These are phyloP conservation scores for Dynastes hyllus DNA, from an alignment of 2,888 invertebrate species.

Conservation along the genomic window DNA sequence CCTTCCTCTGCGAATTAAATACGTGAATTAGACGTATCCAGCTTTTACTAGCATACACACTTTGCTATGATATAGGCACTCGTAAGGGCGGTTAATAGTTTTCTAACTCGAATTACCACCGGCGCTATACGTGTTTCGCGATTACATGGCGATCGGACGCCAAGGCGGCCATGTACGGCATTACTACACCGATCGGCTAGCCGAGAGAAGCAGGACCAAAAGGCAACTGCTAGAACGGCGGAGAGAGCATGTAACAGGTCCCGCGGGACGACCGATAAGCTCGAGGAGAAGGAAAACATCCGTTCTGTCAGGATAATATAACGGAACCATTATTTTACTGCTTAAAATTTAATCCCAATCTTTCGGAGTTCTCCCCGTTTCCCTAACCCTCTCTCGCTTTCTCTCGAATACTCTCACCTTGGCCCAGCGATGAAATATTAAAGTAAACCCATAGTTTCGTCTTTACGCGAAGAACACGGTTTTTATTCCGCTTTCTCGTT, in stretches of 20 bases:
- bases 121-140: not conserved
- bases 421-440: slow-evolving; percentile 44
- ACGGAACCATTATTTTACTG: slow-evolving; percentile 63
- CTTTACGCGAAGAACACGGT: slow-evolving; percentile 29
- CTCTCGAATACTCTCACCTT: not conserved
- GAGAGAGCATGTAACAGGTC: slow-evolving; percentile 43
- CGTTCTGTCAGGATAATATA: slow-evolving; percentile 60
- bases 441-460: slow-evolving; percentile 47
- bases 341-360: slow-evolving; percentile 62
- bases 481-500: slow-evolving; percentile 25
- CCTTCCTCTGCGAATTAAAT: too few species aligned
- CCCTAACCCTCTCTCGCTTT: slow-evolving; percentile 1
- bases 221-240: slow-evolving; percentile 14
- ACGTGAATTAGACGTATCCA: too few species aligned
- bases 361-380: slow-evolving; percentile 50
- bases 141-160: slow-evolving; percentile 3
- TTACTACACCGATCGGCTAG: not conserved
- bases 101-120: not conserved
- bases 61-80: not conserved
- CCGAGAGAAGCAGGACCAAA: not conserved
- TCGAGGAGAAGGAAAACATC: slow-evolving; percentile 51
- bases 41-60: too few species aligned
- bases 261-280: slow-evolving; percentile 48
- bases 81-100: slow-evolving; percentile 6
- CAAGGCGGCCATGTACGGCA: not conserved